These are phyloP conservation scores for Thera obeliscata DNA, from an alignment of 2,888 invertebrate genomes.

Conservation along the genomic window DNA sequence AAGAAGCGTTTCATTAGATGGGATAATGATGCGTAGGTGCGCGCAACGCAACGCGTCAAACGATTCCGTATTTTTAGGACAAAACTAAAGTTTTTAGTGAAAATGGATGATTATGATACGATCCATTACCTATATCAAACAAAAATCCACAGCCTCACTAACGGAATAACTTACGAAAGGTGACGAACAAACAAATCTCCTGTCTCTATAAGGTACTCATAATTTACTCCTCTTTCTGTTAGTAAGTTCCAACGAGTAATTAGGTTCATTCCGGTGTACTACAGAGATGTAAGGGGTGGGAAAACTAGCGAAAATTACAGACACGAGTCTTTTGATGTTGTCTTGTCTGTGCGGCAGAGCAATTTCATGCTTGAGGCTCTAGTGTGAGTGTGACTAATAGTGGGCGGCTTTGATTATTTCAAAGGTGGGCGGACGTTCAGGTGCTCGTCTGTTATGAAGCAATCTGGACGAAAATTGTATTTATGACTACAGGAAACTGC, in stretches of 20 bases:
- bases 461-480: not conserved
- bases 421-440: not conserved
- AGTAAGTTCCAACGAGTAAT: slow-evolving; percentile 15
- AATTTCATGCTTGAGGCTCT: slow-evolving; percentile 11
- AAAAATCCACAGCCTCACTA: not conserved
- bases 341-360: slow-evolving; percentile 4
- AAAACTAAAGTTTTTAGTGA: no score
- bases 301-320: slow-evolving; percentile 22
- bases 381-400: slow-evolving; percentile 10
- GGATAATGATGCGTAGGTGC: no score
- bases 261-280: slow-evolving; percentile 20
- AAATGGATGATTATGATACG: no score
- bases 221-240: not conserved
- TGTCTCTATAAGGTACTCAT: not conserved
- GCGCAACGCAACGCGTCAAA: no score
- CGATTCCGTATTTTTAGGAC: no score
- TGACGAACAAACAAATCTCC: no score
- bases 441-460: not conserved
- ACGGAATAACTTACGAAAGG: no score
- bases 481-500: no score
- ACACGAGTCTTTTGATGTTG: slow-evolving; percentile 26
- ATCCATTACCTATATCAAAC: no score
- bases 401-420: slow-evolving; percentile 2
- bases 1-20: no score
- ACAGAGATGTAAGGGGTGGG: not conserved